A percentile compares a stretch with the other conserved stretches of the same genome.
phyloP scores from a whole-genome alignment of 2,113 vertebrate species.

The Cebidichthys violaceus region DNA sequence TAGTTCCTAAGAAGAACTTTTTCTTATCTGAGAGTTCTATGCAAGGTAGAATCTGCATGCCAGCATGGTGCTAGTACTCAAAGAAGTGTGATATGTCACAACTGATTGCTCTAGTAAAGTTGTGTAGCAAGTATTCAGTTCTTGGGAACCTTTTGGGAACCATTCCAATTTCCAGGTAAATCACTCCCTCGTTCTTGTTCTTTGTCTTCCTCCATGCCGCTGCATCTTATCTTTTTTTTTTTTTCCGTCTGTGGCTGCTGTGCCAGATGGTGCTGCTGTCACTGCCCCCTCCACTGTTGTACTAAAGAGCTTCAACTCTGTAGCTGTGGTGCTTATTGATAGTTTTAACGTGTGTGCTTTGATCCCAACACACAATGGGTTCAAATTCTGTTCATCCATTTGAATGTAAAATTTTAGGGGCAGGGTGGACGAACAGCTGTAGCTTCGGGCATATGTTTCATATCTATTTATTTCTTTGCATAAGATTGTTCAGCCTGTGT shows the following conservation, averaged over 20 bases:
- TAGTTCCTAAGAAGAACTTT: background rate
- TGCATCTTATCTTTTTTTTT: background rate
- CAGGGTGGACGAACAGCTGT: background rate
- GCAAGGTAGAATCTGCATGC: background rate
- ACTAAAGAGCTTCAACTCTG: constrained; percentile 24
- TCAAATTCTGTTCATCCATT: background rate
- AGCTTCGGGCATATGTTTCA: background rate
- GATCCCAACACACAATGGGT: background rate
- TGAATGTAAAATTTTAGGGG: background rate
- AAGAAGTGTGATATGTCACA: constrained; percentile 30
- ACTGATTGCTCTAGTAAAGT: background rate
- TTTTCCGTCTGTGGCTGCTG: too few relatives aligned
- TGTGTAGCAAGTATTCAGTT: background rate
- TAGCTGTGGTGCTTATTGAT: constrained; percentile 13
- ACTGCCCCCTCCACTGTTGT: background rate
- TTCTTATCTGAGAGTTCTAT: background rate
- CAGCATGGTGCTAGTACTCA: constrained; percentile 1
- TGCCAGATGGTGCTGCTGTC: too few relatives aligned
- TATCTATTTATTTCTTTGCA: background rate
- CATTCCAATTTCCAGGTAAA: background rate
- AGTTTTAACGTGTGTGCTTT: background rate
- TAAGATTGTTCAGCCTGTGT: constrained; percentile 7
- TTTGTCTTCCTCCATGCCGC: background rate
- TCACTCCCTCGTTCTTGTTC: background rate
- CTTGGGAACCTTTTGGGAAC: background rate